These are phyloP conservation scores for Chouioia cunea DNA, from an alignment of 2,888 invertebrate species.

Conservation along the genomic window DNA sequence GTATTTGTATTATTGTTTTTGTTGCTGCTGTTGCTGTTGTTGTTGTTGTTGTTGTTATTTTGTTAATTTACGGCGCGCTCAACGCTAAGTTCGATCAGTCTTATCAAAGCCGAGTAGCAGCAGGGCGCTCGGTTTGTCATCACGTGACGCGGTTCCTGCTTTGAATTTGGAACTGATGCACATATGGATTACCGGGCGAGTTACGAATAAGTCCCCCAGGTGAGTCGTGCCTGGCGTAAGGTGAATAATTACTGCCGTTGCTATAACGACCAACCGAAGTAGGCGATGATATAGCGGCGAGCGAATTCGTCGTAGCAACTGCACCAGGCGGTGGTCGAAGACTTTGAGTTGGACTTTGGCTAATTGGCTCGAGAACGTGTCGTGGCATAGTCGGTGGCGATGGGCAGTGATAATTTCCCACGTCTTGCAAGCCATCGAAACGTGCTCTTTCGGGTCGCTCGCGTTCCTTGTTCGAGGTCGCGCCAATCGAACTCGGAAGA, in stretches of 20 bases:
- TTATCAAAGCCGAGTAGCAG: constrained; percentile 47
- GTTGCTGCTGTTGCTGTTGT: background rate
- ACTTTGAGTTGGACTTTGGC: constrained; percentile 65
- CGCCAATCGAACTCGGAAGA: constrained; percentile 48
- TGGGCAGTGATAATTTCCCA: constrained; percentile 51
- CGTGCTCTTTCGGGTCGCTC: constrained; percentile 65
- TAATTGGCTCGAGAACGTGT: constrained; percentile 64
- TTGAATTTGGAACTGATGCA: constrained; percentile 61
- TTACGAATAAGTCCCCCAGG: constrained; percentile 10
- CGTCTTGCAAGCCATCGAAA: constrained; percentile 62
- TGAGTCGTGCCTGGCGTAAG: constrained; percentile 12
- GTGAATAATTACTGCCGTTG: constrained; percentile 58
- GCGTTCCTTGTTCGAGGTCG: constrained; percentile 59
- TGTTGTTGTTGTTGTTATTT: background rate
- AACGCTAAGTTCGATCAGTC: too few relatives aligned
- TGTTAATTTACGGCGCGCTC: constrained; percentile 54
- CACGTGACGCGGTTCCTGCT: constrained; percentile 47
- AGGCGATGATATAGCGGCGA: too few relatives aligned
- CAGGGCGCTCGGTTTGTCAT: constrained; percentile 54
- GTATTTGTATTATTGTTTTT: too few relatives aligned
- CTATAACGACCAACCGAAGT: constrained; percentile 61
- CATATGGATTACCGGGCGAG: constrained; percentile 52
- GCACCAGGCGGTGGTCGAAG: constrained; percentile 57
- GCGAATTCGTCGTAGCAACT: constrained; percentile 55
- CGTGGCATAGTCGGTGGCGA: constrained; percentile 62